A percentile compares a stretch with the other conserved stretches of the same genome.
Evolutionary conservation across 2,888 invertebrate species (phyloP).

Genomic region (Bombylius major): DNA sequence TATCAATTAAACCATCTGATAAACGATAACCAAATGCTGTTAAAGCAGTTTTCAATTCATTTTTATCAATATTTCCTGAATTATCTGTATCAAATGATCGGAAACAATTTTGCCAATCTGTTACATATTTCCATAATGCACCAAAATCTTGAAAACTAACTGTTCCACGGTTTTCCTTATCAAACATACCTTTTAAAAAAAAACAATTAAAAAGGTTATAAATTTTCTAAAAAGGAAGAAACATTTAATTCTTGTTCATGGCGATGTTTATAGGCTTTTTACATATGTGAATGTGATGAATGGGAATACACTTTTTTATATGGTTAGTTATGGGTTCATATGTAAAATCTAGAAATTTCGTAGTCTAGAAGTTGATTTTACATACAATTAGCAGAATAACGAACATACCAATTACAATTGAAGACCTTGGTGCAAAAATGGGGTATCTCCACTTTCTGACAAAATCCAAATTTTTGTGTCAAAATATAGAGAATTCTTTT

Average conservation of each 20-base stretch:
- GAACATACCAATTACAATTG: too few species aligned
- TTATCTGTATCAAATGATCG: constrained; percentile 86
- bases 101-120: constrained; percentile 96
- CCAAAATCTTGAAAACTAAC: constrained; percentile 93
- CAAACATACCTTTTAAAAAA: constrained; percentile 72
- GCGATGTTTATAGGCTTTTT: too few species aligned
- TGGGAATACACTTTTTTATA: too few species aligned
- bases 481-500: too few species aligned
- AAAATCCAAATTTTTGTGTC: too few species aligned
- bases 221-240: neutral
- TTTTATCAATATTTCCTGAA: constrained; percentile 81
- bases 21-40: constrained; percentile 81
- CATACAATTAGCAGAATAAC: too few species aligned
- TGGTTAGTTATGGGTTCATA: too few species aligned
- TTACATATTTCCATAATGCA: constrained; percentile 94
- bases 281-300: too few species aligned
- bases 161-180: constrained; percentile 74
- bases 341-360: too few species aligned
- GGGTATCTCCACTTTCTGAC: too few species aligned
- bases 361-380: too few species aligned
- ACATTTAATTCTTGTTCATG: neutral
- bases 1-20: constrained; percentile 66
- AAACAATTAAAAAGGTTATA: neutral
- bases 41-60: constrained; percentile 82
- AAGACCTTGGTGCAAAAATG: too few species aligned